Percentiles rank a stretch among this genome's conserved stretches.
phyloP scores from a whole-genome alignment of 2,797 vertebrate genomes.

The Pantherophis alleghaniensis region DNA sequence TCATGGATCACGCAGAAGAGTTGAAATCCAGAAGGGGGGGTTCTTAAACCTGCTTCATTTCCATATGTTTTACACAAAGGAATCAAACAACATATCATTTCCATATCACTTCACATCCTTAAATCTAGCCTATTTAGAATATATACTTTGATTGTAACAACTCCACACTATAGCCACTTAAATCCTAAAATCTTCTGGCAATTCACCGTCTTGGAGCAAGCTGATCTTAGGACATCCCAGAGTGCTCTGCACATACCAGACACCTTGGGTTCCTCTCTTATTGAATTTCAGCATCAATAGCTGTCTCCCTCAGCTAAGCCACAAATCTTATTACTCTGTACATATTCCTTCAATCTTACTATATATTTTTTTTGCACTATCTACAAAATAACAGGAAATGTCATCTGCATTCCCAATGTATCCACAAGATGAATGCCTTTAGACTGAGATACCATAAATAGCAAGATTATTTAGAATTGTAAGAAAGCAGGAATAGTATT shows the following conservation, averaged over 20 bases:
- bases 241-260: neutral
- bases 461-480: neutral
- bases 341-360: neutral
- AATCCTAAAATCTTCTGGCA: neutral
- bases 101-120: neutral
- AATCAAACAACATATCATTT: neutral
- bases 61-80: neutral
- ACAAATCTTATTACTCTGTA: neutral
- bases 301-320: neutral
- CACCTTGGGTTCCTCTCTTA: neutral
- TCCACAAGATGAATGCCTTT: neutral
- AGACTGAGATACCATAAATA: neutral
- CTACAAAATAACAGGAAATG: neutral
- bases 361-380: neutral
- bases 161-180: neutral
- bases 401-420: neutral
- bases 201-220: neutral
- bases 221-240: neutral
- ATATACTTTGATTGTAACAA: neutral
- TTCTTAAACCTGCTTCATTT: neutral
- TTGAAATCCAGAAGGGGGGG: neutral
- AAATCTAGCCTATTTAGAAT: neutral
- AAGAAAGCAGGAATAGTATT: neutral
- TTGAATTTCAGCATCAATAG: neutral
- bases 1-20: neutral